Conservation (phyloP, 2,797 vertebrate species). For the Crenuchus spilurus region DNA sequence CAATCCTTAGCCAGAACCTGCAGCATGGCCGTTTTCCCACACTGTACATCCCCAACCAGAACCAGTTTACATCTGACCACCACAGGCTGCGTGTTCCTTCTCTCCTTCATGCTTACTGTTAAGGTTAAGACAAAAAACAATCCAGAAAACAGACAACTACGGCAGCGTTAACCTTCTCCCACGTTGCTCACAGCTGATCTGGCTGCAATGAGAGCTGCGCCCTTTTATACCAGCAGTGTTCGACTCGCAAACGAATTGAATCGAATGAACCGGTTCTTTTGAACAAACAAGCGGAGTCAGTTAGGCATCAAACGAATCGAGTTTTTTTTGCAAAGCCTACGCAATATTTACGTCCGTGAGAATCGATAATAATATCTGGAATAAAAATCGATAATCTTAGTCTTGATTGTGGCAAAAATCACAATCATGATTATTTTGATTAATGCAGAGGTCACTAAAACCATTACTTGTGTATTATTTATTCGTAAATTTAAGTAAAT, state of each 20-base stretch:
- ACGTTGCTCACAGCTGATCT: not conserved
- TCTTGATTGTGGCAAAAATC: no score
- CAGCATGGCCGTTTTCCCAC: constrained; percentile 96
- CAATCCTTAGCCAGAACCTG: constrained; percentile 96
- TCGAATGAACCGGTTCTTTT: no score
- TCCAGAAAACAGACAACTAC: not conserved
- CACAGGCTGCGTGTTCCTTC: constrained; percentile 84
- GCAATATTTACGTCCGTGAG: no score
- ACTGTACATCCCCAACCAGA: constrained; percentile 94
- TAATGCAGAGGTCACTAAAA: no score
- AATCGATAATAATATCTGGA: no score
- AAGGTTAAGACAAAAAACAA: not conserved
- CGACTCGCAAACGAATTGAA: not conserved
- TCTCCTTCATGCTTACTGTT: constrained; percentile 84
- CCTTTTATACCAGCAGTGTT: not conserved
- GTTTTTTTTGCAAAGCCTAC: no score
- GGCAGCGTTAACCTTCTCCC: not conserved
- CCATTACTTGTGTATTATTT: no score
- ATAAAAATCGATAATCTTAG: no score
- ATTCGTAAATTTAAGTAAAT: no score
- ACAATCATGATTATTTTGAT: no score
- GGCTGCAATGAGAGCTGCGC: not conserved
- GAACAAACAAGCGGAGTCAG: no score
- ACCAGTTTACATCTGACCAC: constrained; percentile 94
- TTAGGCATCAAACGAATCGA: not conserved